Evolutionary conservation across 1,140 invertebrate species (phyloP), one percentile per base, ranked within the genome.

Genomic region (Semibalanus balanoides): DNA sequence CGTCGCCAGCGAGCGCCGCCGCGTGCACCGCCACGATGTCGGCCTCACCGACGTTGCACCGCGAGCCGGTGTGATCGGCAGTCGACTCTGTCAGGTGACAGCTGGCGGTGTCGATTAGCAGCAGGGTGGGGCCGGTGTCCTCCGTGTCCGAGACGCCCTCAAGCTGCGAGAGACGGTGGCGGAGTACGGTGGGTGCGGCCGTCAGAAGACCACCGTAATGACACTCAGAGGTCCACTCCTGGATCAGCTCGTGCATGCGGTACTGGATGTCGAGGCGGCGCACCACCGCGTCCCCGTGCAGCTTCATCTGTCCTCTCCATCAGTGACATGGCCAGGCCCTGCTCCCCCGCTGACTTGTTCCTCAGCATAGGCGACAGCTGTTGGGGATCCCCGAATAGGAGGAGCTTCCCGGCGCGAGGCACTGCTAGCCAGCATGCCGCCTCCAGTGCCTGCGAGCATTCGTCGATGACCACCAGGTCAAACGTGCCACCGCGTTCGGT

Each of bases 301-400:
- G 79, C 70, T 84, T 82, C 17, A 89, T 82, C 28, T 86, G 79
- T 78, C 88, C n/a, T 81, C 81, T 89, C 88, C 88, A 89, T 89
- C 30, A 90, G 81, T 73, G 86, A 87, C 14, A 86, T 74, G 43
- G 82, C 83, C 25, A 89, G 81, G 31, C 87, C 87, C 64, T 81
- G 82, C 31, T 71, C 31, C 35, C 77, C 79, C 43, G 85, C 85
- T 79, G 82, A 77, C 74, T 82, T 76, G 30, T 78, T 84, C 81
- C 88, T 79, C 43, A 89, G 86, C n/a, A 87, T 88, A 9, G 89
- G 88, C 28, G 88, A 88, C 5, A 90, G 82, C 81, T 90, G 88
- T 31, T 85, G 82, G 75, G 88, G 87, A 79, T 90, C 89, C 35
- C 88, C 88, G 78, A 88, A 88, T 77, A 90, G 80, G 43, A 90